Evolutionary conservation across 2,888 invertebrate species (phyloP), one percentile per base, ranked within the genome.

Genomic region (Volucella bombylans): DNA sequence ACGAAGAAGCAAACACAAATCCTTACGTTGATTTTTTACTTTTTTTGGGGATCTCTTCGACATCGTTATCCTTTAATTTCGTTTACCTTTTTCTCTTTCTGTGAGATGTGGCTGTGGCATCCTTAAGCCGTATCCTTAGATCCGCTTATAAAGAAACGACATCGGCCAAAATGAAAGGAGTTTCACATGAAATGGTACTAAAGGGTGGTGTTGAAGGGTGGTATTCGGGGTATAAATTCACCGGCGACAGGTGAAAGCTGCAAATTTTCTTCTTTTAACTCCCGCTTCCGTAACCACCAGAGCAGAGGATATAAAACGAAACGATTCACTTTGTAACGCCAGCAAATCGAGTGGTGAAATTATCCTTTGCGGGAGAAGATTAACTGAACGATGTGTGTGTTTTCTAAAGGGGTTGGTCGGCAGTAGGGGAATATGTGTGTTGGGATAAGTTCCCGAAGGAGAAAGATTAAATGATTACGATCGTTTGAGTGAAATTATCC

Each of bases 51-150:
- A 6, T 31, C 64, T 74, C 72, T 79, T 83, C 82, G 79, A 74
- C 79, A 74, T 74, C 73, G 79, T 83, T 83, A 83, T 83, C 82
- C 82, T 74, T 83, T 83, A 83, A 83, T 79, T 83, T 83, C 82
- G 82, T 83, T 83, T 83, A 79, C 59, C 79, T 74, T 23, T 38
- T 41, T 73, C 39, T 2, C 14, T 73, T 41, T 2, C 14, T 47
- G 69, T 41, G 81, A 68, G 79, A 65, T 79, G 79, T 57, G 79
- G 78, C 78, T 79, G 79, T 57, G 79, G 78, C 78, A 57, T 77
- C 72, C 59, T 74, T 59, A 74, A 74, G 79, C 73, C 79, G 76
- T 68, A 76, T 43, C 64, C 68, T 69, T 45, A 62, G 68, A 74
- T 74, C 38, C 73, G 62, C 68, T 74, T 74, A 80, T 67, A 72